These are phyloP conservation scores for Vandiemenella viatica DNA, from an alignment of 2,888 invertebrate species.

Conservation along the genomic window DNA sequence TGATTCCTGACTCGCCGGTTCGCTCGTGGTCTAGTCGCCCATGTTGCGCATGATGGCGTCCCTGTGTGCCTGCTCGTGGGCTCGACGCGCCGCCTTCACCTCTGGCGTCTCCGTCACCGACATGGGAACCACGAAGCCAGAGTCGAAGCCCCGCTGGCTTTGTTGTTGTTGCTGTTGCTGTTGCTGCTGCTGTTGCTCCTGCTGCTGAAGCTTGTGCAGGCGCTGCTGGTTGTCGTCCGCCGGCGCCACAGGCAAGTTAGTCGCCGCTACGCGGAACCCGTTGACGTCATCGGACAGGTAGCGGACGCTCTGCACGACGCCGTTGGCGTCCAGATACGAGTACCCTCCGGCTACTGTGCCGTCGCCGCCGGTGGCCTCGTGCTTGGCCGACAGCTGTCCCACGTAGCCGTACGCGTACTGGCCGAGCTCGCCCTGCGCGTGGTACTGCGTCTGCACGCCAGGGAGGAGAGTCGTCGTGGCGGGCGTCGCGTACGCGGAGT, in stretches of 20 bases:
- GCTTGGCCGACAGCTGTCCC: neutral
- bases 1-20: too few relatives aligned
- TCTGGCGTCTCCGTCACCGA: conserved; percentile 26
- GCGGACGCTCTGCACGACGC: neutral
- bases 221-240: neutral
- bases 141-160: conserved; percentile 4
- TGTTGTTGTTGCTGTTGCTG: neutral
- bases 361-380: neutral
- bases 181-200: neutral
- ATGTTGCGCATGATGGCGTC: conserved; percentile 23
- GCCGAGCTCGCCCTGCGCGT: neutral
- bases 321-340: neutral
- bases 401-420: neutral
- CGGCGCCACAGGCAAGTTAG: conserved; percentile 19
- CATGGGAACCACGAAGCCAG: conserved; percentile 5
- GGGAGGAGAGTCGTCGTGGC: neutral
- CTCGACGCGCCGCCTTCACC: conserved; percentile 36
- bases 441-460: neutral
- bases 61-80: conserved; percentile 19
- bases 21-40: neutral
- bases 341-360: neutral
- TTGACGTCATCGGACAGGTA: neutral
- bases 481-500: neutral
- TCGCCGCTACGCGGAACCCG: neutral
- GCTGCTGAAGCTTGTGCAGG: conserved; percentile 19